Evolutionary conservation across 2,888 invertebrate genomes (phyloP).

Genomic region (Iselma pallidipennis): DNA sequence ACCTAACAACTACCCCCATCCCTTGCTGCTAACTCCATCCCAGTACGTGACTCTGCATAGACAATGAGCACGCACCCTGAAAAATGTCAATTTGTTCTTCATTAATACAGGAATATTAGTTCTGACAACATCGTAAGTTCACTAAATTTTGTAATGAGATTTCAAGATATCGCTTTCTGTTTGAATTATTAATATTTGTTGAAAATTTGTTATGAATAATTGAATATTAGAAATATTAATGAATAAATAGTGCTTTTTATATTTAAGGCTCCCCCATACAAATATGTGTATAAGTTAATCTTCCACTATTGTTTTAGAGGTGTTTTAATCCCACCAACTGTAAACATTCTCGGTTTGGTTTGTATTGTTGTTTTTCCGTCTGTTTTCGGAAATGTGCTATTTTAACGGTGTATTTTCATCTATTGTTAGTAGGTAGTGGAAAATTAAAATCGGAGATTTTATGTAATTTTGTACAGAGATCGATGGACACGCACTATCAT

Average conservation of each 20-base stretch:
- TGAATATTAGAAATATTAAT: too few species aligned
- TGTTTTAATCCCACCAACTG: neutral
- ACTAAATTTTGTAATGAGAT: constrained; percentile 36
- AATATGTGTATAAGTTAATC: neutral
- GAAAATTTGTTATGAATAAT: neutral
- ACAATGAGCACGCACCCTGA: constrained; percentile 56
- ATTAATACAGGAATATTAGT: constrained; percentile 56
- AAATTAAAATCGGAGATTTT: too few species aligned
- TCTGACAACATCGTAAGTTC: constrained; percentile 50
- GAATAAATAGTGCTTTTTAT: neutral
- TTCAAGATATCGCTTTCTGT: constrained; percentile 28
- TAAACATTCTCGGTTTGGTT: neutral
- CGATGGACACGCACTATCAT: too few species aligned
- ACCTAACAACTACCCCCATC: constrained; percentile 7
- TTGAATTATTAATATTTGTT: neutral
- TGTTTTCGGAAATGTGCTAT: too few species aligned
- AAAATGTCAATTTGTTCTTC: constrained; percentile 58
- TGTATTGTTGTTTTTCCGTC: neutral
- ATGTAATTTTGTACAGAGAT: too few species aligned
- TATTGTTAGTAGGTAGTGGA: too few species aligned
- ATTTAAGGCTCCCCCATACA: neutral
- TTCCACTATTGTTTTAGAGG: neutral
- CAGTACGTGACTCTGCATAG: constrained; percentile 55
- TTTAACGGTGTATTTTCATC: too few species aligned
- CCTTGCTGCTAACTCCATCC: constrained; percentile 21